Percentiles rank a stretch among this genome's conserved stretches.
These are phyloP conservation scores for Myotis davidii DNA, from an alignment of 2,113 vertebrate species.

Conservation along the genomic window DNA sequence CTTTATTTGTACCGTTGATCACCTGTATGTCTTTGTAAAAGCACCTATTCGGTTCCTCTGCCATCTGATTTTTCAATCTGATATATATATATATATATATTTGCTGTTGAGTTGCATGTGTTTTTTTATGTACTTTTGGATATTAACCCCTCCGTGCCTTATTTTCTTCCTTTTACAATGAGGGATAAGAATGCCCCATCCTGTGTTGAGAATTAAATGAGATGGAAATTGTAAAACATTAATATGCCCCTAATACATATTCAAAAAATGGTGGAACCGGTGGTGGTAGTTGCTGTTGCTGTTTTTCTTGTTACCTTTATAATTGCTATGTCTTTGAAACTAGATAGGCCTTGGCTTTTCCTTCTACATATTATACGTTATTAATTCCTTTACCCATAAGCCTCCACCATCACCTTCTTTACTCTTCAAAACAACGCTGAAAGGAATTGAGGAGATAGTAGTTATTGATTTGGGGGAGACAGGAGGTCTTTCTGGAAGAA, in stretches of 20 bases:
- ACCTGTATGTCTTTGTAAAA: background rate
- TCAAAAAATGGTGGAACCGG: background rate
- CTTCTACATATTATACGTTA: background rate
- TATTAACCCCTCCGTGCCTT: background rate
- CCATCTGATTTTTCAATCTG: background rate
- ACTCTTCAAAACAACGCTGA: background rate
- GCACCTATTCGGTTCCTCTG: background rate
- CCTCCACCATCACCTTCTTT: background rate
- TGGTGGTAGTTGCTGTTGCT: background rate
- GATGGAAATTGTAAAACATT: background rate
- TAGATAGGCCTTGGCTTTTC: background rate
- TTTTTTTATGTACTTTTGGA: background rate
- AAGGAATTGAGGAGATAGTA: background rate
- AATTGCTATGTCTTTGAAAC: background rate
- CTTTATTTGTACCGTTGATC: background rate
- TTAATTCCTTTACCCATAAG: background rate
- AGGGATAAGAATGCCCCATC: background rate
- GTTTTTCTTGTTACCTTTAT: background rate
- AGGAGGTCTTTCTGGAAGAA: background rate
- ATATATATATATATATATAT: too few species aligned
- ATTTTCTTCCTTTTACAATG: background rate
- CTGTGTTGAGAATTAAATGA: background rate
- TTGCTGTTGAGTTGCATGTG: background rate
- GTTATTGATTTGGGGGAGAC: background rate
- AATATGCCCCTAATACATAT: background rate